Conservation (phyloP, 2,888 invertebrate species). For the Dioctria linearis region DNA sequence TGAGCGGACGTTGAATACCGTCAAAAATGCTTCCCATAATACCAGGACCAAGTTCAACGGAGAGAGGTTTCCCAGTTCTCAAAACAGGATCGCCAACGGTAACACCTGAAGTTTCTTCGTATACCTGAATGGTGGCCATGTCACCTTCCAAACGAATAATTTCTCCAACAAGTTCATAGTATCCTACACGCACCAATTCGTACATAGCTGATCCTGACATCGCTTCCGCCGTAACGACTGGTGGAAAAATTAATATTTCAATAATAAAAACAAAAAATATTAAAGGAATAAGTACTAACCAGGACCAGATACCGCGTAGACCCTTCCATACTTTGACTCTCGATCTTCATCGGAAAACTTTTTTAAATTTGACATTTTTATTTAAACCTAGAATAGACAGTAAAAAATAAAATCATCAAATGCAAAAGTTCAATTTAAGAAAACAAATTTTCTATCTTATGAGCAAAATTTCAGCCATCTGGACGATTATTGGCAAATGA, state of each 20-base stretch:
- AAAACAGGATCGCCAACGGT: slow-evolving; percentile 99
- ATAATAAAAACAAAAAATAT: neutral
- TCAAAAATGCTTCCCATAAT: slow-evolving; percentile 99
- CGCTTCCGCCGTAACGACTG: slow-evolving; percentile 98
- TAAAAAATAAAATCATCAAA: neutral
- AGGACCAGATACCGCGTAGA: slow-evolving; percentile 98
- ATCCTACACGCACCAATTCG: slow-evolving; percentile 99
- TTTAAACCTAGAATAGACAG: neutral
- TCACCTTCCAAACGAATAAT: slow-evolving; percentile 99
- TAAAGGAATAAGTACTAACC: slow-evolving; percentile 74
- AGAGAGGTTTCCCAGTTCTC: slow-evolving; percentile 98
- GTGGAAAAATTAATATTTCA: slow-evolving; percentile 59
- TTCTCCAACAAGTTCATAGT: slow-evolving; percentile 98
- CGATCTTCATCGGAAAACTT: slow-evolving; percentile 87
- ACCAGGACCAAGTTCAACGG: slow-evolving; percentile 98
- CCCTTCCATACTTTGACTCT: slow-evolving; percentile 93
- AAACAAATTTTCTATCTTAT: too few species aligned
- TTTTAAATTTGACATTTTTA: slow-evolving; percentile 77
- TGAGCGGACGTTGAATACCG: slow-evolving; percentile 98
- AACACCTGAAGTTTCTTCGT: slow-evolving; percentile 97
- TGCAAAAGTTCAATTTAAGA: neutral
- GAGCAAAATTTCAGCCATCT: neutral
- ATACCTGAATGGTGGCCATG: slow-evolving; percentile 99
- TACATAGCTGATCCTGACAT: slow-evolving; percentile 99
- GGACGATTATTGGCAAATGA: neutral